These are phyloP conservation scores for Littorina saxatilis DNA, from an alignment of 1,140 invertebrate genomes.

Conservation along the genomic window DNA sequence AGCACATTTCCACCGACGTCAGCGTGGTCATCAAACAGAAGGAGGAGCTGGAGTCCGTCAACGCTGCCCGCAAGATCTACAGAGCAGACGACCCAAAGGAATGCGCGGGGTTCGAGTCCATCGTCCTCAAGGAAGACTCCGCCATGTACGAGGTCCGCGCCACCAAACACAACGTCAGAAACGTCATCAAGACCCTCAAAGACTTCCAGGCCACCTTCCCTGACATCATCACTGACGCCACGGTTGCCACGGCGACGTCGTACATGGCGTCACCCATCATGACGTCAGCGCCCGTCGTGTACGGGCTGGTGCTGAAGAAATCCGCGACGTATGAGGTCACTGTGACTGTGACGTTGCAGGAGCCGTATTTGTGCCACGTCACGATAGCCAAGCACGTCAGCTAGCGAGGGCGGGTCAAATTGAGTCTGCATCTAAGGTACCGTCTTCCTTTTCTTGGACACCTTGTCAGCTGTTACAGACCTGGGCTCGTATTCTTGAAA, in stretches of 20 bases:
- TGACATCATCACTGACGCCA: conserved; percentile 30
- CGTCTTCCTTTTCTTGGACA: too few species aligned
- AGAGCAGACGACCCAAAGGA: background rate
- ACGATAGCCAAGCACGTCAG: conserved; percentile 29
- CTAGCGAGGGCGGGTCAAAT: too few species aligned
- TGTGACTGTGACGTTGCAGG: conserved; percentile 25
- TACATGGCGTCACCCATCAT: conserved; percentile 39
- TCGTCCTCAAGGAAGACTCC: background rate
- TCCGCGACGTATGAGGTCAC: conserved; percentile 31
- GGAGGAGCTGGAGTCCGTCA: background rate
- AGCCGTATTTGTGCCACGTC: conserved; percentile 37
- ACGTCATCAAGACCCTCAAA: conserved; percentile 28
- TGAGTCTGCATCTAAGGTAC: too few species aligned
- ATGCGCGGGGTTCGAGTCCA: background rate
- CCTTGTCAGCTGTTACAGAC: too few species aligned
- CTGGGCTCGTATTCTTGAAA: too few species aligned
- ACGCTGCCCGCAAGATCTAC: conserved; percentile 20
- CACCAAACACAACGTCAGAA: background rate
- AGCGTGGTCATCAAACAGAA: conserved; percentile 29
- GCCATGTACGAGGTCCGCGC: conserved; percentile 33
- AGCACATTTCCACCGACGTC: conserved; percentile 2
- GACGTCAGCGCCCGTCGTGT: conserved; percentile 26
- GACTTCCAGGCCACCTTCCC: conserved; percentile 41
- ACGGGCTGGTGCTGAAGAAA: conserved; percentile 33
- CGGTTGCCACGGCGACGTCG: conserved; percentile 17